Conservation (phyloP, 1,140 invertebrate species). For the Lasioglossum albipes region DNA sequence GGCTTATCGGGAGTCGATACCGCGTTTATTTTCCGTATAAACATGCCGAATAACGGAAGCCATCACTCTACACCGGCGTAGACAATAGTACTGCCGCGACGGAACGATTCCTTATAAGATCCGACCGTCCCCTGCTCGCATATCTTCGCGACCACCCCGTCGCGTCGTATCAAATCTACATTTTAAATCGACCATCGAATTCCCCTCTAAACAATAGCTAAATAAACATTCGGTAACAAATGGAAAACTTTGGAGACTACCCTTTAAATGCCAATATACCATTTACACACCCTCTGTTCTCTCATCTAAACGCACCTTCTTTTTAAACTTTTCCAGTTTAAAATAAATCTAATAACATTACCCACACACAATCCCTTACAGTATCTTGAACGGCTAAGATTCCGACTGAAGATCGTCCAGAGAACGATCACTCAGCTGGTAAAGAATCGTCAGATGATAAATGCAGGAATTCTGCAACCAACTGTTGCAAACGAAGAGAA, state of each 20-base stretch:
- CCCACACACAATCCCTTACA: no score
- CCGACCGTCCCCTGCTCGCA: background rate
- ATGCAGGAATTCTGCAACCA: background rate
- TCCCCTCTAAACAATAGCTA: background rate
- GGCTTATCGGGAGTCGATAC: conserved; percentile 40
- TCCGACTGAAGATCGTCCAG: background rate
- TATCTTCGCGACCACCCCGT: background rate
- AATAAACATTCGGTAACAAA: background rate
- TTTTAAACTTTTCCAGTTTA: no score
- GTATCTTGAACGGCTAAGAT: background rate
- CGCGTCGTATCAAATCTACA: background rate
- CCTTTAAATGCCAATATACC: no score
- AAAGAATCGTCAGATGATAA: background rate
- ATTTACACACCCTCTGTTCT: no score
- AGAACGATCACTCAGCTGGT: background rate
- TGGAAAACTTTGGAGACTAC: background rate
- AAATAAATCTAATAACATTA: no score
- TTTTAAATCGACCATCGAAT: background rate
- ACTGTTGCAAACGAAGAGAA: background rate
- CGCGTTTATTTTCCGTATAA: conserved; percentile 44
- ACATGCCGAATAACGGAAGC: conserved; percentile 43
- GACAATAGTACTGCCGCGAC: conserved; percentile 27
- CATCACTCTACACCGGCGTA: conserved; percentile 38
- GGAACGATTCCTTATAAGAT: conserved; percentile 18
- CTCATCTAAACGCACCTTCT: background rate